Evolutionary conservation across 2,888 invertebrate genomes (phyloP).

Genomic region (Rhopalosiphum nymphaeae): DNA sequence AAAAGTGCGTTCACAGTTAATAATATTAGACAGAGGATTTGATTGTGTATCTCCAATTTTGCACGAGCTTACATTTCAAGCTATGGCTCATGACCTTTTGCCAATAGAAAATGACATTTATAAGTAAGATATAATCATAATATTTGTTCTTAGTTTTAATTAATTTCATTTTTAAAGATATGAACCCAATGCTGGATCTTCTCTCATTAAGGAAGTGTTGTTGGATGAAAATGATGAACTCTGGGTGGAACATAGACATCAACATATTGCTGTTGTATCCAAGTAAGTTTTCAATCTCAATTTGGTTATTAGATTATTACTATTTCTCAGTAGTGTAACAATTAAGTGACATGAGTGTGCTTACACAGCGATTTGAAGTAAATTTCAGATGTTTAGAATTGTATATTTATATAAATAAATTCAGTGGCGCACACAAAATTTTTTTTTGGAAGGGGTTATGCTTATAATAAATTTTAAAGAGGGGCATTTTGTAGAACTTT

Average conservation of each 20-base stretch:
- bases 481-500: too few relatives aligned
- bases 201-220: conserved; percentile 83
- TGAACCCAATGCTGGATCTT: conserved; percentile 85
- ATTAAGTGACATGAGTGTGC: not conserved
- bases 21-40: conserved; percentile 97
- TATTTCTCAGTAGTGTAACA: not conserved
- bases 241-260: conserved; percentile 97
- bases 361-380: not conserved
- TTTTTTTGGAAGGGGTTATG: too few relatives aligned
- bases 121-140: conserved; percentile 75
- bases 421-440: too few relatives aligned
- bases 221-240: conserved; percentile 99
- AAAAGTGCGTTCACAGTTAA: conserved; percentile 93
- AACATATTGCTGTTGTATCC: conserved; percentile 98
- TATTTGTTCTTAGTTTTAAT: not conserved
- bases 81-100: conserved; percentile 98
- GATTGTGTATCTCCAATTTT: conserved; percentile 97
- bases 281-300: conserved; percentile 73
- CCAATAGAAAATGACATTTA: conserved; percentile 99
- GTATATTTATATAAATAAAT: not conserved
- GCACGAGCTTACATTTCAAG: conserved; percentile 97
- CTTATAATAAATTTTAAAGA: too few relatives aligned
- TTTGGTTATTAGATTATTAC: not conserved
- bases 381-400: not conserved
- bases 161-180: conserved; percentile 75